phyloP scores from a whole-genome alignment of 2,797 vertebrate species.

The Acanthiza pusilla region DNA sequence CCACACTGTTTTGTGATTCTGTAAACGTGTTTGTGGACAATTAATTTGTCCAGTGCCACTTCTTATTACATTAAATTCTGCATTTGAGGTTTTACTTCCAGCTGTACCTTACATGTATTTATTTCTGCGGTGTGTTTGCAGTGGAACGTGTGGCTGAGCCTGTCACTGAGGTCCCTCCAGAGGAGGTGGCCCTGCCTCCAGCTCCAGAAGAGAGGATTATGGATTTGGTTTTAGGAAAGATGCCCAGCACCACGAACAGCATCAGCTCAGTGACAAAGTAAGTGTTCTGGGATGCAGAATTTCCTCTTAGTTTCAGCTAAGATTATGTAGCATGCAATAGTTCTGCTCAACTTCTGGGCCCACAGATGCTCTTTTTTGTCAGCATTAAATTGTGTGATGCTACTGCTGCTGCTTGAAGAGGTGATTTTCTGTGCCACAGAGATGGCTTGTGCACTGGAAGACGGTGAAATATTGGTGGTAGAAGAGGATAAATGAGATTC shows the following conservation, averaged over 20 bases:
- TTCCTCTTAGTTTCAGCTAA: background rate
- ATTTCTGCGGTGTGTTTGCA: constrained; percentile 13
- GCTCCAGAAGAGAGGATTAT: constrained; percentile 75
- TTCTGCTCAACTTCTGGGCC: background rate
- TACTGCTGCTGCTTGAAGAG: background rate
- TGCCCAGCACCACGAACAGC: constrained; percentile 56
- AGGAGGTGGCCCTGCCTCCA: constrained; percentile 61
- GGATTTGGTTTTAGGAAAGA: constrained; percentile 77
- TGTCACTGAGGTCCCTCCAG: constrained; percentile 68
- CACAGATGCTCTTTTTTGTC: background rate
- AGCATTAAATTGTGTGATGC: background rate
- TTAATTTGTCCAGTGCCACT: background rate
- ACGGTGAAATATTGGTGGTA: background rate
- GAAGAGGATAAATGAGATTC: background rate
- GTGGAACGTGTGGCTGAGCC: constrained; percentile 70
- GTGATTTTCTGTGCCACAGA: background rate
- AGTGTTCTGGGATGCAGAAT: constrained; percentile 23
- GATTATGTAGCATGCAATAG: background rate
- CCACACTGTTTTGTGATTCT: background rate
- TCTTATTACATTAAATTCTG: background rate
- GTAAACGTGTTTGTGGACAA: background rate
- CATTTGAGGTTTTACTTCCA: background rate
- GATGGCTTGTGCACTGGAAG: background rate
- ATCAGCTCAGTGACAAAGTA: constrained; percentile 71
- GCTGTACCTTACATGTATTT: background rate